Percentiles rank a stretch among this genome's conserved stretches.
These are phyloP conservation scores for Lagria hirta DNA, from an alignment of 2,888 invertebrate species.

Conservation along the genomic window DNA sequence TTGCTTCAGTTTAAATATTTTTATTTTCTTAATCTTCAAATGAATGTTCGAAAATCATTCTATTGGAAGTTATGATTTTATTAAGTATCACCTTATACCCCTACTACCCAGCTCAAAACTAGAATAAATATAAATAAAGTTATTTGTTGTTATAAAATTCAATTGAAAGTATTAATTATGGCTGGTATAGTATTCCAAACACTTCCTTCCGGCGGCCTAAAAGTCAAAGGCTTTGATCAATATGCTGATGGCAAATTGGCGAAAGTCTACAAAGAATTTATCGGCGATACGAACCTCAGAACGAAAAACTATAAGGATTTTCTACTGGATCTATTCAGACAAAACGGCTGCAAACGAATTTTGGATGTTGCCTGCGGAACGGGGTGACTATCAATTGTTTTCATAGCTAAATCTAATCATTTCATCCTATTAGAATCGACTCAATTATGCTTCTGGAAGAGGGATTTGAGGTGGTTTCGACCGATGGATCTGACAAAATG, in stretches of 20 bases:
- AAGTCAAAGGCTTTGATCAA: constrained; percentile 73
- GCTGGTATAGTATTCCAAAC: constrained; percentile 65
- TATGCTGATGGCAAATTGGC: constrained; percentile 92
- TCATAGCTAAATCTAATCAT: no score
- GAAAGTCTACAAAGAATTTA: constrained; percentile 86
- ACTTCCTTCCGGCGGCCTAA: constrained; percentile 81
- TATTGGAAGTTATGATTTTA: no score
- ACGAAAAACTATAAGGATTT: constrained; percentile 84
- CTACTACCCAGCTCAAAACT: no score
- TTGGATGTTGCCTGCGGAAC: constrained; percentile 89
- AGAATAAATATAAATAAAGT: no score
- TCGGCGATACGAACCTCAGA: constrained; percentile 81
- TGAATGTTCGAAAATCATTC: no score
- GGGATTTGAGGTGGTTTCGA: constrained; percentile 82
- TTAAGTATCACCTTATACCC: no score
- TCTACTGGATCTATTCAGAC: constrained; percentile 67
- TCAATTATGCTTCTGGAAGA: constrained; percentile 86
- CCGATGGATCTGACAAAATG: constrained; percentile 93
- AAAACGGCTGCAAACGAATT: constrained; percentile 70
- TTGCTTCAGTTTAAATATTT: no score
- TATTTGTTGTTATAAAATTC: no score
- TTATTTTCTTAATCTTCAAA: no score
- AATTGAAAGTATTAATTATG: no score
- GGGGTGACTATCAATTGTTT: constrained; percentile 66
- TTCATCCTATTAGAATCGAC: constrained; percentile 83